A percentile compares a stretch with the other conserved stretches of the same genome.
Evolutionary conservation across 2,888 invertebrate genomes (phyloP).

Genomic region (Thymelicus sylvestris): DNA sequence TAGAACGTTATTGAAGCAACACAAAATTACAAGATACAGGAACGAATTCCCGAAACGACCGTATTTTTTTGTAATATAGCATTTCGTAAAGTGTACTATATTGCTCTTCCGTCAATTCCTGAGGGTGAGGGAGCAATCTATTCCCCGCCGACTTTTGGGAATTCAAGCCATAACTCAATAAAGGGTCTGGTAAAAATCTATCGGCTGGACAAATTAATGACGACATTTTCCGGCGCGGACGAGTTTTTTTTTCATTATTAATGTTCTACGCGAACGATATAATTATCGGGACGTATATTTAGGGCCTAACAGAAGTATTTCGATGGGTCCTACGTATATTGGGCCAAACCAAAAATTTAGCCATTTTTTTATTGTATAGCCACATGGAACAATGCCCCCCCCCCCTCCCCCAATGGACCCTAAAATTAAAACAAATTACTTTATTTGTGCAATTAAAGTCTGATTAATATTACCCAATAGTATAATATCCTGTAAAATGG

Average conservation of each 20-base stretch:
- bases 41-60: neutral
- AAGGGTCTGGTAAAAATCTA: slow-evolving; percentile 34
- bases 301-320: neutral
- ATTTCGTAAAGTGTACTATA: slow-evolving; percentile 15
- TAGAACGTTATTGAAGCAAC: neutral
- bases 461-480: no score
- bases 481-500: no score
- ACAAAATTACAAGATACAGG: slow-evolving; percentile 60
- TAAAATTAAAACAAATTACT: no score
- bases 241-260: slow-evolving; percentile 15
- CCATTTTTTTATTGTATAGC: no score
- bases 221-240: slow-evolving; percentile 19
- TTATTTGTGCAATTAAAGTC: no score
- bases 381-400: no score
- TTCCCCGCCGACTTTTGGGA: slow-evolving; percentile 30
- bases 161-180: slow-evolving; percentile 32
- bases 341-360: no score
- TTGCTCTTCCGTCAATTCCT: slow-evolving; percentile 21
- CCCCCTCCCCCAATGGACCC: no score
- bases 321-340: no score
- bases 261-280: slow-evolving; percentile 1
- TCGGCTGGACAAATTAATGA: slow-evolving; percentile 33
- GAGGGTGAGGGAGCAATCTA: slow-evolving; percentile 24
- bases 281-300: neutral
- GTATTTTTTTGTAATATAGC: slow-evolving; percentile 18